phyloP scores from a whole-genome alignment of 2,888 invertebrate species.

The Fissipunctia ypsillon region DNA sequence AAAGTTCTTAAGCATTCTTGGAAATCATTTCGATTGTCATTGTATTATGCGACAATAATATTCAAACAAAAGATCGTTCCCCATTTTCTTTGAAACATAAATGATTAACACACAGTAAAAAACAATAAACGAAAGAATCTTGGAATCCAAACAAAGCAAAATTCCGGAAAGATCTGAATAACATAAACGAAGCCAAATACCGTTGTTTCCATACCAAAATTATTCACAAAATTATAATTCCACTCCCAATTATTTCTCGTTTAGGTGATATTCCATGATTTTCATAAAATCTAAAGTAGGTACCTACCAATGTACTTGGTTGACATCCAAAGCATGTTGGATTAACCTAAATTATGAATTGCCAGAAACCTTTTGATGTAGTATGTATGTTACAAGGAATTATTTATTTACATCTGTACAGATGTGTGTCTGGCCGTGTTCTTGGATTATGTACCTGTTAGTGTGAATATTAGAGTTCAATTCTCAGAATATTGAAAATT shows the following conservation, averaged over 20 bases:
- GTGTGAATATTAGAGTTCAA: neutral
- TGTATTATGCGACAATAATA: neutral
- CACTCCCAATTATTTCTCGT: constrained; percentile 24
- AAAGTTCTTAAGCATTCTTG: neutral
- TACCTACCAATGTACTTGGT: constrained; percentile 11
- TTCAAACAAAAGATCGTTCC: neutral
- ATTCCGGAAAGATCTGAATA: constrained; percentile 22
- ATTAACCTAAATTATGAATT: constrained; percentile 39
- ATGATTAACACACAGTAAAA: constrained; percentile 27
- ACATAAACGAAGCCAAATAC: constrained; percentile 33
- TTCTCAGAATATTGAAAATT: neutral
- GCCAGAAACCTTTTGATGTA: constrained; percentile 13
- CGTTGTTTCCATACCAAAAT: constrained; percentile 33
- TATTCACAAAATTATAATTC: constrained; percentile 41
- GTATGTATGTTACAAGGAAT: constrained; percentile 1
- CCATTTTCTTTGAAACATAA: constrained; percentile 10
- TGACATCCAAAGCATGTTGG: constrained; percentile 19
- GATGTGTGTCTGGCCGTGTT: neutral
- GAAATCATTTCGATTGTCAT: neutral
- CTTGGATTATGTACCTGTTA: neutral
- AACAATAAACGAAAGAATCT: constrained; percentile 31
- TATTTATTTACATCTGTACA: constrained; percentile 16
- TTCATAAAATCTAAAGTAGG: constrained; percentile 19
- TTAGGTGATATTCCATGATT: constrained; percentile 24
- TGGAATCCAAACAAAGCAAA: constrained; percentile 14